Evolutionary conservation across 2,797 vertebrate species (phyloP), one percentile per base, ranked within the genome.

Genomic region (Momotus momota): DNA sequence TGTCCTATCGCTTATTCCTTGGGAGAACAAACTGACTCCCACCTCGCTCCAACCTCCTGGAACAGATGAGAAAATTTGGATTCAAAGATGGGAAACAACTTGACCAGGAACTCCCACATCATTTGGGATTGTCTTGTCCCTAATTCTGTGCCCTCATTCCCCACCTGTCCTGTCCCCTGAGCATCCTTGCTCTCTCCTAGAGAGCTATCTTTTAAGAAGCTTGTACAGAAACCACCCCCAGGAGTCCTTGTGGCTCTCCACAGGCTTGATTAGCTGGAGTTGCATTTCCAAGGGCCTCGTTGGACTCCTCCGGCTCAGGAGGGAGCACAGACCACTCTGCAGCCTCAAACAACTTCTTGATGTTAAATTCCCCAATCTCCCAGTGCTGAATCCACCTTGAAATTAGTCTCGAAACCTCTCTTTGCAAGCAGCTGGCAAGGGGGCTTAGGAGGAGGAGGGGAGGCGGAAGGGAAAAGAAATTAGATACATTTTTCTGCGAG

Each of bases 331-430:
- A 83, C 89, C 65, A 83, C 41, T 92, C 86, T n/a, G 13, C 84
- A 80, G 75, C 84, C 94, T 97, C 93, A 94, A 88, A 93, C 92
- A 94, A 86, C 94, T 91, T 91, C 91, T 93, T 93, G 91, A 93
- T 96, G 91, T 96, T 94, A 70, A 94, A 94, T 95, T 96, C 88
- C 43, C 62, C 96, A 88, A 86, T 96, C 88, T 96, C 69, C 79
- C 84, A 61, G 62, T 3, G 31, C 81, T 94, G 96, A 96, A 96
- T 94, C 89, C 89, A 96, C 95, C 96, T 97, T 96, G 96, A 97
- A 97, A 97, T 96, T 94, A 71, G 92, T 86, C 95, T 96, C 5
- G 5, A 93, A 92, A 81, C 89, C 72, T 92, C 38, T 85, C 72
- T 93, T 91, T 94, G 35, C 91, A 35, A 74, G 65, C 79, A 88